Evolutionary conservation across 2,888 invertebrate genomes (phyloP).

Genomic region (Teleogryllus oceanicus): DNA sequence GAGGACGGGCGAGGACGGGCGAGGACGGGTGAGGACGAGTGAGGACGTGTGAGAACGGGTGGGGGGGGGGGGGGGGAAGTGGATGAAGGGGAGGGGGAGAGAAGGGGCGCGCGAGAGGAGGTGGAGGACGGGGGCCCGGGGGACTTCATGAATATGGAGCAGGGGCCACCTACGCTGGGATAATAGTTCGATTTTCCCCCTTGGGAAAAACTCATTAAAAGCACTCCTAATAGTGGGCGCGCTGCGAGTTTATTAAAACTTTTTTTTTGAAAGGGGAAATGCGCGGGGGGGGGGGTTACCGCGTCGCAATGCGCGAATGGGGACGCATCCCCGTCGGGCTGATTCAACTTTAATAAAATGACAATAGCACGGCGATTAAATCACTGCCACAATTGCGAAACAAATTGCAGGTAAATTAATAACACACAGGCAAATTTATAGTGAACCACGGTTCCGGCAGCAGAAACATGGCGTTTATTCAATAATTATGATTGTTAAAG

Average conservation of each 20-base stretch:
- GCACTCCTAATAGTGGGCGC: not conserved
- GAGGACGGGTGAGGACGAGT: too few species aligned
- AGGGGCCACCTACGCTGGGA: not conserved
- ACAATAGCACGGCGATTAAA: slow-evolving; percentile 18
- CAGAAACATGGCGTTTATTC: not conserved
- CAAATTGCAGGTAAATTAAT: slow-evolving; percentile 18
- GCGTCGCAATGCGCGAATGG: too few species aligned
- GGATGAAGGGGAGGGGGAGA: too few species aligned
- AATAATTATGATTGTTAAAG: not conserved
- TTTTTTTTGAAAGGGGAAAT: not conserved
- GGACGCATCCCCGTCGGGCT: not conserved
- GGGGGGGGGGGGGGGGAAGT: too few species aligned
- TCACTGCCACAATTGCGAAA: not conserved
- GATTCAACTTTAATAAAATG: slow-evolving; percentile 4
- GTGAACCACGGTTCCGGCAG: not conserved
- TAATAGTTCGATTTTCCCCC: slow-evolving; percentile 18
- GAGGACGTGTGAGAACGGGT: too few species aligned
- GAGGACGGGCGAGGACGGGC: too few species aligned
- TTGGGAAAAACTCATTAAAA: not conserved
- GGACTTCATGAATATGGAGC: slow-evolving; percentile 2
- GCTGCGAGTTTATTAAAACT: not conserved
- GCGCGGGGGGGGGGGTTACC: not conserved
- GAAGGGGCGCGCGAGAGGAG: too few species aligned
- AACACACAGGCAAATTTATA: slow-evolving; percentile 2
- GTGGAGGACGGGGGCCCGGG: not conserved